Base-by-base conservation (phyloP, 2,888 invertebrate species). In the Cerastis rubricosa region DNA sequence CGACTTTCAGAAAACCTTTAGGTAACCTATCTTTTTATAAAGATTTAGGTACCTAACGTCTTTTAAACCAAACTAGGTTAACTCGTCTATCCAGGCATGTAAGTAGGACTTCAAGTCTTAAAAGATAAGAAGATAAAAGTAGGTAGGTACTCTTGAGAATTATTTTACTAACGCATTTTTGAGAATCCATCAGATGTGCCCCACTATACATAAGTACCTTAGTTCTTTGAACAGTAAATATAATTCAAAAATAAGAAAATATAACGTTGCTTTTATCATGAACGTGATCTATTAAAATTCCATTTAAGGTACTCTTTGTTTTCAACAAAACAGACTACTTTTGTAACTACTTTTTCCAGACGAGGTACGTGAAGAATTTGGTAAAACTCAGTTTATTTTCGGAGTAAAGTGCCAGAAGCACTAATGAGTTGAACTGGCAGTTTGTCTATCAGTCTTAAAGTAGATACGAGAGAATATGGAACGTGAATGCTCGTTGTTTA, bases 341-440 rank as follows among this genome's bases (percentile, higher is more conserved):
- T 63, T 14, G 51, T 66, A 76, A 80, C 45, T 68, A 35, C 68
- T n/a, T n/a, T 43, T 74, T n/a, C 76, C 59, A 79, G 71, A 78
- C 74, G 71, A 19, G 45, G 17, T 68, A 78, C 70, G 64, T 82
- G 75, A 80, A 85, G 67, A 79, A 85, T 88, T 86, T 65, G 74
- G 74, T 59, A 69, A 66, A 81, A 78, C 74, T 77, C 29, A 65
- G 71, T 82, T 74, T 83, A 81, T 86, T 87, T 86, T 80, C 64
- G 67, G 66, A 67, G 77, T 22, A 70, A 74, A 67, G 57, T 63
- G 67, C 69, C 59, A 57, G 77, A 66, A 80, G 29, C 77, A 72
- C 89, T 88, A 88, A 88, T 86, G 81, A 85, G 71, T 69, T 29
- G 54, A 77, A 72, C 80, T 54, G 66, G 67, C 68, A 59, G 65